Conservation (phyloP, 1,140 invertebrate genomes). For the Littorina saxatilis region DNA sequence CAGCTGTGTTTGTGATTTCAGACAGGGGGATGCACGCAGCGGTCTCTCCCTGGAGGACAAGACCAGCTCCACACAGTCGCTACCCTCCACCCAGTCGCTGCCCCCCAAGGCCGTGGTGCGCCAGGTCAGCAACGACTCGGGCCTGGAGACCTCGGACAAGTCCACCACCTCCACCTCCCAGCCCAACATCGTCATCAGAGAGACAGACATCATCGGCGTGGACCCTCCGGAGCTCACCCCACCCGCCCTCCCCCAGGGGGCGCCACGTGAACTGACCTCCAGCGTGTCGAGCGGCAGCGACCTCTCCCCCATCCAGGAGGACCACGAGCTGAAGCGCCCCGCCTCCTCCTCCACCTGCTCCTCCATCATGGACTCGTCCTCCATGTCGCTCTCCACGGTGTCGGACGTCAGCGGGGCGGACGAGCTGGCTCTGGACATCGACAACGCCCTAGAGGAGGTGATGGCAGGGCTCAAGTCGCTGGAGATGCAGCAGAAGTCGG, state of each 20-base stretch:
- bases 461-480: slow-evolving; percentile 71
- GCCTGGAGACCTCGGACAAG: slow-evolving; percentile 51
- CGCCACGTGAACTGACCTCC: slow-evolving; percentile 42
- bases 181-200: slow-evolving; percentile 58
- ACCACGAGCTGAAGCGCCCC: slow-evolving; percentile 5
- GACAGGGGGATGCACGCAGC: slow-evolving; percentile 36
- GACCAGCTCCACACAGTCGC: slow-evolving; percentile 75
- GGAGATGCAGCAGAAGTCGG: slow-evolving; percentile 68
- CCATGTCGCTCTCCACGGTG: slow-evolving; percentile 15
- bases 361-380: slow-evolving; percentile 11
- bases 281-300: slow-evolving; percentile 31
- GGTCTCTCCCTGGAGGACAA: slow-evolving; percentile 53
- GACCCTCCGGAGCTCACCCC: slow-evolving; percentile 43
- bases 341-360: slow-evolving; percentile 29
- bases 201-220: slow-evolving; percentile 51
- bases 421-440: slow-evolving; percentile 71
- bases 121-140: slow-evolving; percentile 49
- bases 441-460: slow-evolving; percentile 71
- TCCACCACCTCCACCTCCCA: slow-evolving; percentile 65
- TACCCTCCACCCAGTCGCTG: slow-evolving; percentile 22
- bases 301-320: slow-evolving; percentile 37
- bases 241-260: slow-evolving; percentile 37
- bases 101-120: slow-evolving; percentile 34
- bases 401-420: slow-evolving; percentile 56
- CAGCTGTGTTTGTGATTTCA: not conserved